A percentile compares a stretch with the other conserved stretches of the same genome.
phyloP scores from a whole-genome alignment of 2,888 invertebrate species.

The Philhelius pedissequus region DNA sequence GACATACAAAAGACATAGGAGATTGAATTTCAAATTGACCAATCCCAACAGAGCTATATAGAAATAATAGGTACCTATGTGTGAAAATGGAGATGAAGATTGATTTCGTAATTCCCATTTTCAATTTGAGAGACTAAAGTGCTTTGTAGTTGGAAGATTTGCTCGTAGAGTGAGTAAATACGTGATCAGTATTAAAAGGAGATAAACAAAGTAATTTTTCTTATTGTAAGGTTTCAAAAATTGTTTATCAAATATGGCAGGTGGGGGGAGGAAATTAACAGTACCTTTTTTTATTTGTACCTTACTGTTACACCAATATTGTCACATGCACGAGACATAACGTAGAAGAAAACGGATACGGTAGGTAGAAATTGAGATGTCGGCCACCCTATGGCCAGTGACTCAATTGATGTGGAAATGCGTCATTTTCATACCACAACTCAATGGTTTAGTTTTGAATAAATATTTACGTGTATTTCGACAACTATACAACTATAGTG shows the following conservation, averaged over 20 bases:
- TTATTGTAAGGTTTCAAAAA: not conserved
- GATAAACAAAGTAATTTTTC: not conserved
- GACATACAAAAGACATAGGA: not conserved
- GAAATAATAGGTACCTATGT: not conserved
- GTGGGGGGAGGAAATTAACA: too few relatives aligned
- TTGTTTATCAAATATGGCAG: not conserved
- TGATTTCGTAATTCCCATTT: not conserved
- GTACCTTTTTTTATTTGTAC: too few relatives aligned
- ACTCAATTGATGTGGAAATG: too few relatives aligned
- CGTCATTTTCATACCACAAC: too few relatives aligned
- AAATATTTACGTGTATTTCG: too few relatives aligned
- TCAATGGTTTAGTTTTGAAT: too few relatives aligned
- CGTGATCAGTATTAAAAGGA: not conserved
- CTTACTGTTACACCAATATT: too few relatives aligned
- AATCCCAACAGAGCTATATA: not conserved
- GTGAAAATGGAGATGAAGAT: not conserved
- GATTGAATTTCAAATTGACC: slow-evolving; percentile 8
- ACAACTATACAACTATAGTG: too few relatives aligned
- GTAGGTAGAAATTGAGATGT: too few relatives aligned
- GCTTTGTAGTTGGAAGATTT: not conserved
- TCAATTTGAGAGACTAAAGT: not conserved
- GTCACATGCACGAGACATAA: too few relatives aligned
- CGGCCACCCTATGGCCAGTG: too few relatives aligned
- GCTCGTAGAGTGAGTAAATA: not conserved
- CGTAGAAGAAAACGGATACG: too few relatives aligned